phyloP scores from a whole-genome alignment of 1,140 invertebrate species.

The Zaprionus vittiger region DNA sequence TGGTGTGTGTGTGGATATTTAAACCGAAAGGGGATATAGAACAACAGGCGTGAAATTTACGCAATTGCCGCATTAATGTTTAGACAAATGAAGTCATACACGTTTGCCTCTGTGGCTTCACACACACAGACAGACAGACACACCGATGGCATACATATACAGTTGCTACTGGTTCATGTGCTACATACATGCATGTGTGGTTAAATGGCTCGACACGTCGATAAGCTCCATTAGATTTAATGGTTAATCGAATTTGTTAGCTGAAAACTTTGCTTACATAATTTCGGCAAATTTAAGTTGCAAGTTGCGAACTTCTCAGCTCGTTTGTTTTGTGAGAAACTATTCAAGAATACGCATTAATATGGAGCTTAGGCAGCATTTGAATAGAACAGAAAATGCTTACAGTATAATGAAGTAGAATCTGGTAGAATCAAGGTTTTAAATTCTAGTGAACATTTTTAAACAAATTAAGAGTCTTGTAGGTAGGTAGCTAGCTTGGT shows the following conservation, averaged over 20 bases:
- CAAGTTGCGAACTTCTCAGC: background rate
- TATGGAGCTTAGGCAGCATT: background rate
- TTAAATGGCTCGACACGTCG: slow-evolving; percentile 39
- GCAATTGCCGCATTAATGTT: slow-evolving; percentile 77
- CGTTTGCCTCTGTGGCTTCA: slow-evolving; percentile 11
- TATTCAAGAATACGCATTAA: background rate
- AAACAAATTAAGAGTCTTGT: too few species aligned
- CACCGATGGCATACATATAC: background rate
- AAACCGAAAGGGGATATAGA: slow-evolving; percentile 50
- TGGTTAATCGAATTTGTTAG: slow-evolving; percentile 51
- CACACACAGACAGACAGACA: slow-evolving; percentile 10
- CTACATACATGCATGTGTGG: slow-evolving; percentile 39
- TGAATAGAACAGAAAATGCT: background rate
- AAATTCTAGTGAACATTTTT: background rate
- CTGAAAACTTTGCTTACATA: slow-evolving; percentile 29
- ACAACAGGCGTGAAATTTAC: slow-evolving; percentile 76
- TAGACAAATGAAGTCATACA: slow-evolving; percentile 70
- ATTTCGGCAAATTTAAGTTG: slow-evolving; percentile 20
- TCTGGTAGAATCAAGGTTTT: background rate
- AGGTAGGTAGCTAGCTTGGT: background rate
- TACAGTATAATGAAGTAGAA: background rate
- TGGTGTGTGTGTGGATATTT: slow-evolving; percentile 57
- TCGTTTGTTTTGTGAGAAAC: slow-evolving; percentile 6
- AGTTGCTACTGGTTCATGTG: background rate
- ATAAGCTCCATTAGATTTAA: slow-evolving; percentile 71